Evolutionary conservation across 2,113 vertebrate species (phyloP), one percentile per base, ranked within the genome.

Genomic region (Gobio gobio): DNA sequence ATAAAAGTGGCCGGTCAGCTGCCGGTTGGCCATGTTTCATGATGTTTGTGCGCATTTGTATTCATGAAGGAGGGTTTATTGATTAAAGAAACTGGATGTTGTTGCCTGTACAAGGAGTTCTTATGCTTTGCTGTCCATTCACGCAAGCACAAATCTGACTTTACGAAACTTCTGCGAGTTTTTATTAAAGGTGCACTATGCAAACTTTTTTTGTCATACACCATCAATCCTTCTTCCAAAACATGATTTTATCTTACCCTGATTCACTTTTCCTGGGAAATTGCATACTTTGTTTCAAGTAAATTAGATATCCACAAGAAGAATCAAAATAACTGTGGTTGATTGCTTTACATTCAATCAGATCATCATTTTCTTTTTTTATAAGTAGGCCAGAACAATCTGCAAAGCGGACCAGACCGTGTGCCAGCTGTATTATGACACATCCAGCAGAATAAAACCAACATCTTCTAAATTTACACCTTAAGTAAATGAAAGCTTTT

Each of bases 401-500:
- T 64, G 0, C n/a, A 14, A 26, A 26, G 24, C 29, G 26, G 12
- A 72, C 2, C n/a, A 18, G 3, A 49, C 16, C 5, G 9, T 45
- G 20, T 81, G 24, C 5, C 6, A 59, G 45, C 26, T 0, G 61
- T 79, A 8, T 82, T 49, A 81, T 81, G 43, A 51, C n/a, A 80
- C 14, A 26, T 58, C 54, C 10, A 8, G 33, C 78, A 8, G 12
- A 66, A 73, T 40, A 26, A 66, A 49, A 70, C 45, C 79, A 82
- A 10, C 59, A 26, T 54, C 9, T 40, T 56, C 75, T 79, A 79
- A 79, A 63, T 63, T 79, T 66, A 81, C 78, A 33, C 43, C 43
- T 49, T 66, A 81, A 81, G 43, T 66, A 81, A 81, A 81, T 26
- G 40, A 47, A 80, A 54, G 79, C 63, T 82, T 12, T 82, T 33